Base-by-base conservation (phyloP, 1,140 invertebrate species). In the Brachionus angularis region DNA sequence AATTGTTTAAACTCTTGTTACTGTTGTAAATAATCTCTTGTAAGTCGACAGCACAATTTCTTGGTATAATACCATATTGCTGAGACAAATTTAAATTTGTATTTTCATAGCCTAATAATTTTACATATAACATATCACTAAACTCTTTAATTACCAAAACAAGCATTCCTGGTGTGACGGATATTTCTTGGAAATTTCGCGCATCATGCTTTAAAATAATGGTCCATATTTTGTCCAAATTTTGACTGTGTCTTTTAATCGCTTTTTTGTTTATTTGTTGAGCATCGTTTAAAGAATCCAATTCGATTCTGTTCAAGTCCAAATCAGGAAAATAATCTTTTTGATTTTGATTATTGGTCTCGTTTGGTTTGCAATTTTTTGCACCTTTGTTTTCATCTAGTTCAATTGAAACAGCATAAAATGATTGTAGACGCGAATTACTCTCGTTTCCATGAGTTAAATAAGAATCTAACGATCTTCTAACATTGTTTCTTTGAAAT, bases 41-140 rank as follows among this genome's bases (percentile, higher is more conserved):
- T 14, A 67, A 33, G 10, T 67, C 47, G 21, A 67, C 62, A 5
- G 62, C 62, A 67, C 62, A 67, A 18, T 29, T 47, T 50, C 36
- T 67, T 10, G 62, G 62, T 47, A 67, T 67, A 10, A 67, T 67
- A 16, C 62, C 62, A 50, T 67, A 67, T 18, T 67, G 62, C 23
- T 67, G 62, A 3, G 62, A 46, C 21, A 67, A 23, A 31, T 46
- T 47, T 12, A 58, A 23, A 34, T 16, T 67, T 1, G 62, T 47
- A 67, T 67, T 67, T 50, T 67, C 62, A 58, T 58, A 58, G 7
- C 62, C 62, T 21, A 67, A 5, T 14, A 67, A 12, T 31, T 67
- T 67, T 10, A 67, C 62, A 47, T 67, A 67, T 3, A 67, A 23
- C 62, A 46, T 33, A 29, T 67, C 42, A 46, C 29, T 50, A 23